These are phyloP conservation scores for Tachina fera DNA, from an alignment of 2,888 invertebrate species.

Conservation along the genomic window DNA sequence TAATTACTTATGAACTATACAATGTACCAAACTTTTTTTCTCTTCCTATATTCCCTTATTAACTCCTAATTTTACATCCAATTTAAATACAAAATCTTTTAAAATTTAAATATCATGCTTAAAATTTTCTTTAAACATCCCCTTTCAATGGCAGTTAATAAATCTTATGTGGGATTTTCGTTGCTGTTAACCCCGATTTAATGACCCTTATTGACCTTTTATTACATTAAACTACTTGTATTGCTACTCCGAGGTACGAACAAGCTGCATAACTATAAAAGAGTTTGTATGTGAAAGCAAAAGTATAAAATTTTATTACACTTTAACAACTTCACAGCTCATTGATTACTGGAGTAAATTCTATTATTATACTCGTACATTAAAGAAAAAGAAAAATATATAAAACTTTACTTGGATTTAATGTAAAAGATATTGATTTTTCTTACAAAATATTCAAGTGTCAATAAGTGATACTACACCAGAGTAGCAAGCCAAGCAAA, in stretches of 20 bases:
- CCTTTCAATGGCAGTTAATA: not conserved
- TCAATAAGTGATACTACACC: too few relatives aligned
- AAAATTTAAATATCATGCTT: not conserved
- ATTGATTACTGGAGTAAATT: conserved; percentile 70
- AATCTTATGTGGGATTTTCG: not conserved
- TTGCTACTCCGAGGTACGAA: not conserved
- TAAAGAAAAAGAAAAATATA: conserved; percentile 8
- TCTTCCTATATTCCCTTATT: not conserved
- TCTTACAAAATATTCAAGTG: not conserved
- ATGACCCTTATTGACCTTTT: conserved; percentile 60
- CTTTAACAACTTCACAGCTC: conserved; percentile 74
- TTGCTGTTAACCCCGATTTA: conserved; percentile 36
- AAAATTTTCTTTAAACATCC: not conserved
- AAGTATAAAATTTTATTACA: conserved; percentile 67
- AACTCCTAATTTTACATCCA: not conserved
- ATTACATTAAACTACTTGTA: conserved; percentile 43
- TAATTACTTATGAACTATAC: too few relatives aligned
- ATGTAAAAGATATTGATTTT: conserved; percentile 31
- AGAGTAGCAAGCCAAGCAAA: too few relatives aligned
- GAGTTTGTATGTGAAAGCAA: conserved; percentile 13
- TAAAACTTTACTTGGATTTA: conserved; percentile 33
- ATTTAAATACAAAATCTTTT: not conserved
- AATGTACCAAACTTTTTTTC: not conserved
- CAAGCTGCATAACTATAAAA: conserved; percentile 11
- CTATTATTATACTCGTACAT: conserved; percentile 51